Percentiles rank a stretch among this genome's conserved stretches.
Conservation (phyloP, 2,797 vertebrate species). For the Furcifer pardalis region DNA sequence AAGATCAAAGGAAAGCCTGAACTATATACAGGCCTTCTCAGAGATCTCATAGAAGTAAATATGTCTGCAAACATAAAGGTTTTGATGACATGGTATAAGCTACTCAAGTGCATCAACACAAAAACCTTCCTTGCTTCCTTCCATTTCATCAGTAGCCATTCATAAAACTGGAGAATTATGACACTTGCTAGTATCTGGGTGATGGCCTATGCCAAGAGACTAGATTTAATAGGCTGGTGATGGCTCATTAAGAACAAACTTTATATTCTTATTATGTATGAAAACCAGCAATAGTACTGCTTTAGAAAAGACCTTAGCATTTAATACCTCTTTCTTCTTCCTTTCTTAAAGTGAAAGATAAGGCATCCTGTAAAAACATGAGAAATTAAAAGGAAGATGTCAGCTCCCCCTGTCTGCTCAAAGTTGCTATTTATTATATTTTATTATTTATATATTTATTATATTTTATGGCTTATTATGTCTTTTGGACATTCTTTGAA, state of each 20-base stretch:
- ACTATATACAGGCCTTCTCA: slow-evolving; percentile 47
- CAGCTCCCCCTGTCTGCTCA: too few relatives aligned
- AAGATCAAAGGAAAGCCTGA: slow-evolving; percentile 51
- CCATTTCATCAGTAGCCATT: slow-evolving; percentile 53
- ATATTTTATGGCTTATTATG: too few relatives aligned
- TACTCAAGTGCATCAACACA: slow-evolving; percentile 34
- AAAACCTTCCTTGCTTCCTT: slow-evolving; percentile 34
- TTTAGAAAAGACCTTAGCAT: slow-evolving; percentile 34
- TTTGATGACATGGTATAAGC: slow-evolving; percentile 46
- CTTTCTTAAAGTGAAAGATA: neutral
- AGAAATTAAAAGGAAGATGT: neutral
- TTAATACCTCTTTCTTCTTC: slow-evolving; percentile 22
- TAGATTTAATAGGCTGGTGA: slow-evolving; percentile 46
- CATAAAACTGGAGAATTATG: slow-evolving; percentile 54
- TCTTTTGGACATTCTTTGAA: too few relatives aligned
- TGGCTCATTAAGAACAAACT: slow-evolving; percentile 27
- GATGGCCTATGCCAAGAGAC: neutral
- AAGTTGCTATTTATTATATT: too few relatives aligned
- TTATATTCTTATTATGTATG: slow-evolving; percentile 22
- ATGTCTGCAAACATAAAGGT: slow-evolving; percentile 46
- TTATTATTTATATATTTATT: too few relatives aligned
- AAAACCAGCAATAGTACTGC: slow-evolving; percentile 29
- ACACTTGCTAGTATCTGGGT: slow-evolving; percentile 35
- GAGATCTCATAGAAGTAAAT: slow-evolving; percentile 58
- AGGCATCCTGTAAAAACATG: neutral